Evolutionary conservation across 2,888 invertebrate species (phyloP).

Genomic region (Neoitamus cyanurus): DNA sequence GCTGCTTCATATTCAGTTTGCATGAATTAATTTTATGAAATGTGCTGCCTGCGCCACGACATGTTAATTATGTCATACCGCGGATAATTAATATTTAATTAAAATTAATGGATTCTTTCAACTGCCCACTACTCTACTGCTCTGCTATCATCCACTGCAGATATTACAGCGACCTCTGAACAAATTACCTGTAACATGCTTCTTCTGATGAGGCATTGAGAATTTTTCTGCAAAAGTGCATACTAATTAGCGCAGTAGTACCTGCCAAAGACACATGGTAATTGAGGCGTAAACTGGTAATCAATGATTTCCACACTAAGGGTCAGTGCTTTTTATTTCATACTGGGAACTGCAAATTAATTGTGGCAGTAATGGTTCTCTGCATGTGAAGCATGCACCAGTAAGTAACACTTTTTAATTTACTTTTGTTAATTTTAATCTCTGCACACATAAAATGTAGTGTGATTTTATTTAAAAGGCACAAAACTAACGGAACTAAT

Average conservation of each 20-base stretch:
- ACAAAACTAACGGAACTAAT: not conserved
- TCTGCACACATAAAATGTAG: not conserved
- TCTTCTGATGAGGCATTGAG: not conserved
- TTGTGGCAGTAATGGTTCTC: not conserved
- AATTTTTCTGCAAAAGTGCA: not conserved
- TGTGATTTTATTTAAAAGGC: not conserved
- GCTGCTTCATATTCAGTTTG: not conserved
- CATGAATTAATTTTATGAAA: not conserved
- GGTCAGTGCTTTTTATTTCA: not conserved
- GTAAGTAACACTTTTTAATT: too few species aligned
- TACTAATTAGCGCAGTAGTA: not conserved
- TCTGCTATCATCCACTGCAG: not conserved
- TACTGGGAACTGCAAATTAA: not conserved
- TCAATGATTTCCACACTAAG: not conserved
- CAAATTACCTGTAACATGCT: not conserved
- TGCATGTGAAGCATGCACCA: not conserved
- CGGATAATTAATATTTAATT: constrained; percentile 5
- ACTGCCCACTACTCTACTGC: not conserved
- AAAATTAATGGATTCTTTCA: not conserved
- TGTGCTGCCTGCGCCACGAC: not conserved
- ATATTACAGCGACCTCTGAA: not conserved
- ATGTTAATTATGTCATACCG: not conserved
- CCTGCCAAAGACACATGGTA: not conserved
- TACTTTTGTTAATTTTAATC: not conserved
- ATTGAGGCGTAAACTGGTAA: not conserved